Conservation (phyloP, 2,113 vertebrate genomes). For the Lathamus discolor region DNA sequence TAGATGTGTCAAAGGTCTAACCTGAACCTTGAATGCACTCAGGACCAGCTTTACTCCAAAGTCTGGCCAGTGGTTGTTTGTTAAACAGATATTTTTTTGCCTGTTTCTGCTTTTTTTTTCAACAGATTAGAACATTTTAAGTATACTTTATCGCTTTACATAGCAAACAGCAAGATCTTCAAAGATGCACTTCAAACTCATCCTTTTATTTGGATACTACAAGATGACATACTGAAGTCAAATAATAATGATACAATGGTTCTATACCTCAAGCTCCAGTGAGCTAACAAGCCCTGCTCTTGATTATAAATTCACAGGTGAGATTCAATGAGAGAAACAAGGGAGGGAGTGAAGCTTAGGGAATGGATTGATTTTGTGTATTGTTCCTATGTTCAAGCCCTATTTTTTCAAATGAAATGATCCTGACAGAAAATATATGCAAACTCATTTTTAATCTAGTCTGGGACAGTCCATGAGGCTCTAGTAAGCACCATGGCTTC, state of each 20-base stretch:
- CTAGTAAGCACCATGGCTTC: not conserved
- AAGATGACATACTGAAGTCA: not conserved
- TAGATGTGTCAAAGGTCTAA: not conserved
- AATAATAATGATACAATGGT: not conserved
- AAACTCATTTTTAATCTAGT: slow-evolving; percentile 37
- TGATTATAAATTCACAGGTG: not conserved
- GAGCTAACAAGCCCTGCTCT: not conserved
- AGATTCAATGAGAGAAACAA: not conserved
- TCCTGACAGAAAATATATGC: slow-evolving; percentile 25
- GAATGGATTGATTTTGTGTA: not conserved
- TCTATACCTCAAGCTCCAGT: not conserved
- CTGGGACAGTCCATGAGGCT: not conserved
- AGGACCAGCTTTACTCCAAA: not conserved
- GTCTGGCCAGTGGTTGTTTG: accelerated
- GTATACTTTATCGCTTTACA: not conserved
- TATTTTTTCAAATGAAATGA: not conserved
- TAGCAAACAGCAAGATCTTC: not conserved
- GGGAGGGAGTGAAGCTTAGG: not conserved
- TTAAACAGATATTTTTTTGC: not conserved
- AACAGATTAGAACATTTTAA: not conserved
- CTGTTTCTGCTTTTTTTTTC: not conserved
- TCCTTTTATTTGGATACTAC: not conserved
- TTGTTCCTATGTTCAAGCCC: not conserved
- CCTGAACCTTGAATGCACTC: not conserved
- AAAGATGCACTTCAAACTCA: not conserved